phyloP scores from a whole-genome alignment of 2,113 vertebrate genomes.

The Phrynocephalus versicolor region DNA sequence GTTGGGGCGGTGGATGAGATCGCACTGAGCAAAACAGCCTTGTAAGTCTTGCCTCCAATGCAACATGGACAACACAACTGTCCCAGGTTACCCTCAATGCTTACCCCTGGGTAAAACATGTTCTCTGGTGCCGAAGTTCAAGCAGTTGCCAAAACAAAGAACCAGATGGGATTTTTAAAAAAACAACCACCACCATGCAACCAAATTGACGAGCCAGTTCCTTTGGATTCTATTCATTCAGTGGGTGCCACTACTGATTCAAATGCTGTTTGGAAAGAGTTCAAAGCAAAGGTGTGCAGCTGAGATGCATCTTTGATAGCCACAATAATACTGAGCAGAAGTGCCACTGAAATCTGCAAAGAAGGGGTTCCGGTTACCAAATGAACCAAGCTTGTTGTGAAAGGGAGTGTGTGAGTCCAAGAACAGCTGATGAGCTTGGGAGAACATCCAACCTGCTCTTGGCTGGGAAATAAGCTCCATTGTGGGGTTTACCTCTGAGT shows the following conservation, averaged over 20 bases:
- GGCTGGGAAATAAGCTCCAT: background rate
- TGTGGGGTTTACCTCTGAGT: background rate
- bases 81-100: background rate
- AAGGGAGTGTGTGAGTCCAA: background rate
- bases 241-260: background rate
- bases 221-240: background rate
- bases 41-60: background rate
- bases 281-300: background rate
- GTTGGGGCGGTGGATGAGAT: too few relatives aligned
- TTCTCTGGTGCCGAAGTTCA: background rate
- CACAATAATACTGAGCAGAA: conserved; percentile 2
- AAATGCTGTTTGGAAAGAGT: background rate
- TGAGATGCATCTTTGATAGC: background rate
- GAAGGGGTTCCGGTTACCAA: background rate
- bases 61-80: background rate
- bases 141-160: background rate
- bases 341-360: background rate
- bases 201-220: background rate
- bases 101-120: background rate
- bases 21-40: background rate
- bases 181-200: too few relatives aligned
- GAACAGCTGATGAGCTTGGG: background rate
- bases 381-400: background rate
- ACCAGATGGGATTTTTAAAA: background rate
- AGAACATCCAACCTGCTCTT: background rate